phyloP scores from a whole-genome alignment of 1,140 invertebrate species.

The Drosophila virilis region DNA sequence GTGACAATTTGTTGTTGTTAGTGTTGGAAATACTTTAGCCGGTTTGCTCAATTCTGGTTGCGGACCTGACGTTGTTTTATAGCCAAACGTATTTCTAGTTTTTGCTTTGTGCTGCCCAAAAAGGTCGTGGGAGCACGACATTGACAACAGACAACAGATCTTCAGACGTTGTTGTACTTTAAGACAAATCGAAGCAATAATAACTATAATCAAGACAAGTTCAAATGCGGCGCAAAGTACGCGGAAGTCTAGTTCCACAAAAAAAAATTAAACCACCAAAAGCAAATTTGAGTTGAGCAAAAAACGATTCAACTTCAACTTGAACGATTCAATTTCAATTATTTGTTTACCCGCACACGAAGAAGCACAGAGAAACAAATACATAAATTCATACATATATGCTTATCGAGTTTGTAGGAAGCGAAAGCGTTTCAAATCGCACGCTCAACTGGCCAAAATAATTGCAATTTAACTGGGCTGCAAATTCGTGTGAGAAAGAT shows the following conservation, averaged over 20 bases:
- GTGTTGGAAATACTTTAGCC: constrained; percentile 7
- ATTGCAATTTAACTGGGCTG: constrained; percentile 38
- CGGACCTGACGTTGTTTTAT: constrained; percentile 4
- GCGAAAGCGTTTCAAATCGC: constrained; percentile 73
- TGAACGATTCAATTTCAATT: constrained; percentile 58
- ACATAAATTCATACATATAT: background rate
- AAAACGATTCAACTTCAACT: constrained; percentile 30
- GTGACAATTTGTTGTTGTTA: constrained; percentile 1
- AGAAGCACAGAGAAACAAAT: background rate
- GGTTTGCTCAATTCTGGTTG: constrained; percentile 17
- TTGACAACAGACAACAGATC: constrained; percentile 55
- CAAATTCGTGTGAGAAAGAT: constrained; percentile 34
- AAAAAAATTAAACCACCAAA: too few species aligned
- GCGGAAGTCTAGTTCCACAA: background rate
- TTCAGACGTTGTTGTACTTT: constrained; percentile 18
- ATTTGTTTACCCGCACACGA: constrained; percentile 57
- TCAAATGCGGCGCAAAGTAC: background rate
- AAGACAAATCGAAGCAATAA: constrained; percentile 8
- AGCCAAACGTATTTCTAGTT: constrained; percentile 33
- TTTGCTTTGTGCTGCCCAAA: constrained; percentile 18
- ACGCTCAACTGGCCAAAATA: constrained; percentile 63
- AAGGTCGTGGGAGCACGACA: constrained; percentile 73
- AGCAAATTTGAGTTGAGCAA: background rate
- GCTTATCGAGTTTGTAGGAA: constrained; percentile 41
- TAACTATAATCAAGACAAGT: background rate